Evolutionary conservation across 2,888 invertebrate species (phyloP).

Genomic region (Synanthedon vespiformis): DNA sequence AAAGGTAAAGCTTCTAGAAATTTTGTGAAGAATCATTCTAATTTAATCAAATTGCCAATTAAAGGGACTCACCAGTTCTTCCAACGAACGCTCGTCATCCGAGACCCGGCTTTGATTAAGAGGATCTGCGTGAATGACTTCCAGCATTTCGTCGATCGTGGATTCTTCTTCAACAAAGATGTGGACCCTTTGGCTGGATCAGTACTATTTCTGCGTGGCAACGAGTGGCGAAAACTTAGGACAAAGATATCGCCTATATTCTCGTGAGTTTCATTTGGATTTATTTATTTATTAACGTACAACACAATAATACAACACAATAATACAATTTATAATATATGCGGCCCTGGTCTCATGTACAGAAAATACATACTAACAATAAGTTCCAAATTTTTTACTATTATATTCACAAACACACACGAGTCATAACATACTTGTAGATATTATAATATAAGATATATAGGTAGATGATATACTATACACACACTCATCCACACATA

Average conservation of each 20-base stretch:
- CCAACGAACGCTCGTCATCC: slow-evolving; percentile 54
- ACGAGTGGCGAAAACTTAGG: slow-evolving; percentile 50
- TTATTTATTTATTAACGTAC: no score
- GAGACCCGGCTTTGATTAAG: slow-evolving; percentile 55
- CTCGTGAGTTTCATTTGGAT: slow-evolving; percentile 36
- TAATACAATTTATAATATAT: no score
- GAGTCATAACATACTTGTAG: no score
- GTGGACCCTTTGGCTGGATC: slow-evolving; percentile 59
- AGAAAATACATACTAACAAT: no score
- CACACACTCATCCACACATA: no score
- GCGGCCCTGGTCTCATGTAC: no score
- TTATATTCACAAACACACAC: no score
- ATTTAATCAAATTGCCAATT: slow-evolving; percentile 9
- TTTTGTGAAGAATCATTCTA: neutral
- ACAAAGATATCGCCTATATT: slow-evolving; percentile 63
- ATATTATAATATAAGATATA: no score
- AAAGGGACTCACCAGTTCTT: slow-evolving; percentile 60
- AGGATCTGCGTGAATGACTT: slow-evolving; percentile 61
- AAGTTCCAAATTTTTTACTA: no score
- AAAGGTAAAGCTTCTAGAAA: neutral
- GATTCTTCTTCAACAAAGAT: slow-evolving; percentile 57
- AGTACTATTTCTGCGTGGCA: slow-evolving; percentile 53
- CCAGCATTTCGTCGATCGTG: slow-evolving; percentile 57
- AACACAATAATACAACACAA: no score
- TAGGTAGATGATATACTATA: no score